Evolutionary conservation across 2,113 vertebrate genomes (phyloP), one percentile per base, ranked within the genome.

Genomic region (Tringa solitaria): DNA sequence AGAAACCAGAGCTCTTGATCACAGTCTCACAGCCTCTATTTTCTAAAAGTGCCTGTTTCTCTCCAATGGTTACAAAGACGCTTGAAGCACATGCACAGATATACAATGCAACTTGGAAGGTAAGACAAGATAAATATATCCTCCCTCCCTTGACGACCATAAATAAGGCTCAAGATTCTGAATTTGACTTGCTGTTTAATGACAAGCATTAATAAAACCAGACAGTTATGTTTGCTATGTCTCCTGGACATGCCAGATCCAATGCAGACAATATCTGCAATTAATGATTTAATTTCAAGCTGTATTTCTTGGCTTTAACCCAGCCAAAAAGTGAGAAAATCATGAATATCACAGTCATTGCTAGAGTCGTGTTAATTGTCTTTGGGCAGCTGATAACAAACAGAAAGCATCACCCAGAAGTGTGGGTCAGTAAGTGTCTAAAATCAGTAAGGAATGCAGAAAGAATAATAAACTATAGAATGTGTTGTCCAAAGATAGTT

Each of bases 261-360:
- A 72, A 48, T 37, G n/a, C 35, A 64, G 35, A 81, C 27, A 57
- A 5, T 35, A 69, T 45, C 26, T 89, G 27, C 17, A 81, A 68
- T 73, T 84, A 89, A 79, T 61, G 7, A 53, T 63, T 86, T 86
- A 14, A 89, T 92, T 89, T n/a, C 53, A 82, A 72, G 28, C 12
- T 78, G 24, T 45, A 84, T 76, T 73, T 93, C 9, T 53, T 72
- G 9, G 5, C 22, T 90, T 59, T 70, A 84, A 70, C 6, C 6
- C 35, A 78, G 21, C 4, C 46, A 83, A 65, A 51, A 59, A 79
- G 10, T 70, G 2, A 56, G 27, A 69, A 91, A 92, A 67, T 4
- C 6, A 37, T 37, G 4, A 78, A 46, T 63, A 78, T 67, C 19
- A 24, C 27, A 64, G 28, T 59, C 19, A 43, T 68, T 87, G 21